These are phyloP conservation scores for Capromys pilorides DNA, from an alignment of 2,797 vertebrate species.

Conservation along the genomic window DNA sequence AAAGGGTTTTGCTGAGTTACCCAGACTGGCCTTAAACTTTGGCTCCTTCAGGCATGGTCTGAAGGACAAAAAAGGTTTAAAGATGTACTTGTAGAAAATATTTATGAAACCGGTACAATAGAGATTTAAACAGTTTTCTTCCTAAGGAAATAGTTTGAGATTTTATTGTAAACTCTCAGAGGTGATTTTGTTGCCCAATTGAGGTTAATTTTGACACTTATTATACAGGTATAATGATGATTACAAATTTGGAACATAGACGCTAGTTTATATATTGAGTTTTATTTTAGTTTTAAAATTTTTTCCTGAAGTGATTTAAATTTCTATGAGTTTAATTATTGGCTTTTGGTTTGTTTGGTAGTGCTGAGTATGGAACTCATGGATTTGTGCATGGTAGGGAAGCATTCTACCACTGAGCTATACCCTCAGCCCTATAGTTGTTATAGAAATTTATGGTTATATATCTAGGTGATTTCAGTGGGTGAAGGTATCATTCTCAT, in stretches of 20 bases:
- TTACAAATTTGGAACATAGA: background rate
- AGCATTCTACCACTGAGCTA: background rate
- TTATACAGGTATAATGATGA: background rate
- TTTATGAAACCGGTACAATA: background rate
- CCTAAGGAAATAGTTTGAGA: background rate
- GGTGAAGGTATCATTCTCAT: background rate
- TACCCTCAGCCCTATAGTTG: background rate
- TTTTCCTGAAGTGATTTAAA: background rate
- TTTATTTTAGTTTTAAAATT: slow-evolving; percentile 3
- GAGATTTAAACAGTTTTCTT: slow-evolving; percentile 12
- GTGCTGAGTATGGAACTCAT: background rate
- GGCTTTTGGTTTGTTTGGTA: background rate
- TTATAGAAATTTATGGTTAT: background rate
- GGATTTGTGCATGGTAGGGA: background rate
- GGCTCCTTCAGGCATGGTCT: background rate
- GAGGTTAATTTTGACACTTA: slow-evolving; percentile 23
- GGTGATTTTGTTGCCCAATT: background rate
- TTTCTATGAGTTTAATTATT: background rate
- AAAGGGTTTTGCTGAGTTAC: background rate
- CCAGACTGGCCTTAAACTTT: background rate
- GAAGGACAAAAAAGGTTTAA: background rate
- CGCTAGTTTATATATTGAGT: background rate
- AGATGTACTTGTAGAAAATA: background rate
- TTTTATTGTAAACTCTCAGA: background rate
- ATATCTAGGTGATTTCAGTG: background rate